Percentiles rank a stretch among this genome's conserved stretches.
Conservation (phyloP, 2,797 vertebrate species). For the Choloepus didactylus region DNA sequence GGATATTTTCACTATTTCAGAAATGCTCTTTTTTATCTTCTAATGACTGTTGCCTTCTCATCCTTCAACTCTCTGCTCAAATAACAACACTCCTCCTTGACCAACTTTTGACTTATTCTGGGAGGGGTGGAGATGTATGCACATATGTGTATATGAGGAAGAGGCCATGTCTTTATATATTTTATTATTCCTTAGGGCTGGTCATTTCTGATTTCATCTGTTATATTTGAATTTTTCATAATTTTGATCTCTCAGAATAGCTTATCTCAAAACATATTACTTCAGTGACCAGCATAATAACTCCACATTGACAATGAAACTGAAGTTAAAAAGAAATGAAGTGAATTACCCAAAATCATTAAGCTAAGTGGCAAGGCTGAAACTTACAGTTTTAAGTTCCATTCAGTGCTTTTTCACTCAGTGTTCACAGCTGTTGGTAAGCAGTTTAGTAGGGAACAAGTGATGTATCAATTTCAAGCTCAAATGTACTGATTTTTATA, state of each 20-base stretch:
- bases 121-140: neutral
- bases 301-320: neutral
- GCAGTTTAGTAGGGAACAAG: neutral
- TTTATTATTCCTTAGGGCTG: neutral
- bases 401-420: neutral
- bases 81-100: neutral
- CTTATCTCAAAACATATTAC: slow-evolving; percentile 13
- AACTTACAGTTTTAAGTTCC: neutral
- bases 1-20: neutral
- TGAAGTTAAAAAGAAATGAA: neutral
- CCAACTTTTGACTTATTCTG: neutral
- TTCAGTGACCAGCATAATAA: neutral
- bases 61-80: neutral
- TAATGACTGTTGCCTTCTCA: neutral
- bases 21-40: neutral
- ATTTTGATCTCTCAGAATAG: neutral
- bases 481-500: neutral
- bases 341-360: neutral
- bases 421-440: neutral
- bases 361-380: neutral
- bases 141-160: neutral
- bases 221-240: slow-evolving; percentile 19
- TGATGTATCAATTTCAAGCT: neutral
- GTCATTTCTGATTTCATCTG: slow-evolving; percentile 46
- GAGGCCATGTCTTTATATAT: neutral